Evolutionary conservation across 30 jellyfish, hydroid and myxozoan genomes (phyloP).

Genomic region (Clytia hemisphaerica): DNA sequence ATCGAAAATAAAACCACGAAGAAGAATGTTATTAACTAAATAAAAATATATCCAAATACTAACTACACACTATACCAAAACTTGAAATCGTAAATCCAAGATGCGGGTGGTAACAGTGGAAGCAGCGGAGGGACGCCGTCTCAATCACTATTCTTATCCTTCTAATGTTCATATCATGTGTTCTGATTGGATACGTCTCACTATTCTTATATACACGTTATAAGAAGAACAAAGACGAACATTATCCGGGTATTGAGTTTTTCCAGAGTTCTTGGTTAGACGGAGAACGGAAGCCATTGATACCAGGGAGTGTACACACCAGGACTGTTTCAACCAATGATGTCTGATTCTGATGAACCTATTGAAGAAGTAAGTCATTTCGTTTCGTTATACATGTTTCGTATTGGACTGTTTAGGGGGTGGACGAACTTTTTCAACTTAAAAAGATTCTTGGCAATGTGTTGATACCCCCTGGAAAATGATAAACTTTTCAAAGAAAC

Average conservation of each 20-base stretch:
- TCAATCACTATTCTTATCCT: conserved; percentile 55
- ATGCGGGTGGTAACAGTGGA: too few relatives aligned
- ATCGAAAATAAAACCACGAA: too few relatives aligned
- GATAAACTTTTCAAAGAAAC: not conserved
- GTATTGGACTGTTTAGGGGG: too few relatives aligned
- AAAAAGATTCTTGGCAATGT: too few relatives aligned
- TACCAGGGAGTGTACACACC: conserved; percentile 80
- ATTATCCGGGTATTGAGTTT: conserved; percentile 28
- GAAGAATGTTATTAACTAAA: too few relatives aligned
- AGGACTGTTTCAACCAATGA: conserved; percentile 75
- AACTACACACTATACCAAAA: too few relatives aligned
- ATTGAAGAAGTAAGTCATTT: too few relatives aligned
- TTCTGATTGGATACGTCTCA: conserved; percentile 46
- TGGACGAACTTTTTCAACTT: too few relatives aligned
- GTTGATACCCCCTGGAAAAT: not conserved
- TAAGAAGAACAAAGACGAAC: conserved; percentile 33
- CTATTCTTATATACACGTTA: conserved; percentile 57
- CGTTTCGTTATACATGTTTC: too few relatives aligned
- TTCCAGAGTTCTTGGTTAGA: conserved; percentile 67
- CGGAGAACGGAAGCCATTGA: conserved; percentile 66
- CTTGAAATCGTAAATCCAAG: too few relatives aligned
- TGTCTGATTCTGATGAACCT: conserved; percentile 3
- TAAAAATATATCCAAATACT: too few relatives aligned
- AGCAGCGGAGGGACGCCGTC: conserved; percentile 26
- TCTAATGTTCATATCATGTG: conserved; percentile 42